Evolutionary conservation across 53 echinoderm and acorn worm genomes (phyloP).

Genomic region (Arbacia lixula): DNA sequence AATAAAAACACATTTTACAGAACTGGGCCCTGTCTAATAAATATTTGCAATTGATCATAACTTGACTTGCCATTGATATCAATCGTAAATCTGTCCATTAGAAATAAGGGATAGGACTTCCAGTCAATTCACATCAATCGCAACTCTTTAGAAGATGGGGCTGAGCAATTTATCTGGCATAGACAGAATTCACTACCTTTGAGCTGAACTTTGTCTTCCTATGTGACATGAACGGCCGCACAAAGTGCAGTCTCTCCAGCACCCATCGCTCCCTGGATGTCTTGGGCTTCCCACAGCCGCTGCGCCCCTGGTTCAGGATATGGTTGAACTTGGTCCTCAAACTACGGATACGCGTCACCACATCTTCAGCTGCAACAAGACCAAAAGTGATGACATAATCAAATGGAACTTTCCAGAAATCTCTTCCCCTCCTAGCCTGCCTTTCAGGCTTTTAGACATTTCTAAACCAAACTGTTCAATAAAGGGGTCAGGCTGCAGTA

Average conservation of each 20-base stretch:
- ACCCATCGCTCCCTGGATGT: constrained; percentile 28
- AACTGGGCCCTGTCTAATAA: too few relatives aligned
- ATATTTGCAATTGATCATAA: too few relatives aligned
- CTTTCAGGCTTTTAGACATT: too few relatives aligned
- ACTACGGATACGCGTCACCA: constrained; percentile 2
- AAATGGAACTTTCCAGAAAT: neutral
- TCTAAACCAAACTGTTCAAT: too few relatives aligned
- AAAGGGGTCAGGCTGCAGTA: too few relatives aligned
- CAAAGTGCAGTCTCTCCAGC: constrained; percentile 26
- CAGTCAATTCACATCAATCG: too few relatives aligned
- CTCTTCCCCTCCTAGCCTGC: too few relatives aligned
- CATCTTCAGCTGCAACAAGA: constrained; percentile 12
- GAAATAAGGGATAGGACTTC: too few relatives aligned
- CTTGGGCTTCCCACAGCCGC: neutral
- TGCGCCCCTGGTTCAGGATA: constrained; percentile 7
- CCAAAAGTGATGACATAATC: neutral
- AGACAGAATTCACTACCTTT: neutral
- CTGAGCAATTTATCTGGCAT: neutral
- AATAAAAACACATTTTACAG: too few relatives aligned
- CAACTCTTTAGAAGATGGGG: too few relatives aligned
- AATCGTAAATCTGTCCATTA: too few relatives aligned
- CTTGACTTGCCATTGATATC: too few relatives aligned
- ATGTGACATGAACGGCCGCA: constrained; percentile 29
- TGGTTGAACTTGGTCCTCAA: constrained; percentile 47
- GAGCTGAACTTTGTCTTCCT: neutral